A percentile compares a stretch with the other conserved stretches of the same genome.
Evolutionary conservation across 2,888 invertebrate species (phyloP).

Genomic region (Microplitis deprimator): DNA sequence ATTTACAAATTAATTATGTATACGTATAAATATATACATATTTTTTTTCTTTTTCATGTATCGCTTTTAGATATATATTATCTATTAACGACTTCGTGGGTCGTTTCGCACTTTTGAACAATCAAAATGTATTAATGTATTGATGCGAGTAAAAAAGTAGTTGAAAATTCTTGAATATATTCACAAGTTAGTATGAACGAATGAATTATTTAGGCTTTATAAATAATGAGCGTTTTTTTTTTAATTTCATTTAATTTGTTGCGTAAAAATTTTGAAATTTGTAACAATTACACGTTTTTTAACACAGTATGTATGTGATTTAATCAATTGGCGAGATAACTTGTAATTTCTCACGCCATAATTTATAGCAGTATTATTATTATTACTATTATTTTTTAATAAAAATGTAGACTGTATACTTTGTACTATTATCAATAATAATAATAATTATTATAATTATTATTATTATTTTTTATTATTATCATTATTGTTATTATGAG

Average conservation of each 20-base stretch:
- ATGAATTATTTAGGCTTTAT: neutral
- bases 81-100: neutral
- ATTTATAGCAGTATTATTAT: slow-evolving; percentile 70
- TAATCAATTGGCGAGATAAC: slow-evolving; percentile 56
- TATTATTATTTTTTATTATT: too few relatives aligned
- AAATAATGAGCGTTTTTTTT: neutral
- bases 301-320: slow-evolving; percentile 20
- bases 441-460: slow-evolving; percentile 4
- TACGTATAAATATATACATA: too few relatives aligned
- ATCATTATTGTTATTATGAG: too few relatives aligned
- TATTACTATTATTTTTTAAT: slow-evolving; percentile 55
- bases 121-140: slow-evolving; percentile 19
- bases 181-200: neutral
- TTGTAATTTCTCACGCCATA: slow-evolving; percentile 64
- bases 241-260: neutral
- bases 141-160: slow-evolving; percentile 17
- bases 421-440: slow-evolving; percentile 6
- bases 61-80: neutral
- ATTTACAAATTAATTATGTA: too few relatives aligned
- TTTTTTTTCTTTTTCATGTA: neutral
- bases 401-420: slow-evolving; percentile 33
- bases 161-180: neutral
- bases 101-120: neutral
- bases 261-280: neutral
- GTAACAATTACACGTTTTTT: neutral